Base-by-base conservation (phyloP, 2,888 invertebrate genomes). In the Drosophila austrosaltans region DNA sequence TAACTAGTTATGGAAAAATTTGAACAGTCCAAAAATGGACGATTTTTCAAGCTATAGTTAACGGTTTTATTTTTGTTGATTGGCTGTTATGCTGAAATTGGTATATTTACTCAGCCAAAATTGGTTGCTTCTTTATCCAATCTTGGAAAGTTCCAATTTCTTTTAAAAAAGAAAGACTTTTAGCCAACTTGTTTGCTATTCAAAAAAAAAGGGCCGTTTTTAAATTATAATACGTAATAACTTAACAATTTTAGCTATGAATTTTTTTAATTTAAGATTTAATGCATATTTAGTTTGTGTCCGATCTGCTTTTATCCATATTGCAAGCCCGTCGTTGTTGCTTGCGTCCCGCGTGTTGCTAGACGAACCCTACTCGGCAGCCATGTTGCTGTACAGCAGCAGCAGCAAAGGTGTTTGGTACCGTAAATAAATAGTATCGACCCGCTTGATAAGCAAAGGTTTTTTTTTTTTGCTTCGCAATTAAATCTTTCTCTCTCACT, bases 361-460 rank as follows among this genome's bases (percentile, higher is more conserved):
- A 36, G 8, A 36, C 10, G 2, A 8, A 36, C 16, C 22, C 22
- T 48, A 10, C 48, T 48, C 10, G 48, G 48, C 48, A 25, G 22
- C 48, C 25, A 48, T 48, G 22, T 48, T 48, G 48, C 36, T 36
- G 10, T 36, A 36, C 36, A 10, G 36, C 10, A 36, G 36, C 36
- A 10, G 36, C 10, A 36, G 36, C 25, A 48, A 48, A 48, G 48
- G 48, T 48, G 22, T 25, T 22, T 48, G 22, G 25, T 42, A 16
- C 42, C 12, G 48, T 48, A 48, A 48, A 48, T 48, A 48, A 48
- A 48, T 48, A 48, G 25, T 48, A 48, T 48, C 48, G 48, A 48
- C 25, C 48, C 48, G 48, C 22, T 3, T 22, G 48, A 22, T 22
- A 22, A 48, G 48, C 25, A 48, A 10, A 48, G 22, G 3, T 48